Percentiles rank a stretch among this genome's conserved stretches.
These are phyloP conservation scores for Tauraco erythrolophus DNA, from an alignment of 2,113 vertebrate species.

Conservation along the genomic window DNA sequence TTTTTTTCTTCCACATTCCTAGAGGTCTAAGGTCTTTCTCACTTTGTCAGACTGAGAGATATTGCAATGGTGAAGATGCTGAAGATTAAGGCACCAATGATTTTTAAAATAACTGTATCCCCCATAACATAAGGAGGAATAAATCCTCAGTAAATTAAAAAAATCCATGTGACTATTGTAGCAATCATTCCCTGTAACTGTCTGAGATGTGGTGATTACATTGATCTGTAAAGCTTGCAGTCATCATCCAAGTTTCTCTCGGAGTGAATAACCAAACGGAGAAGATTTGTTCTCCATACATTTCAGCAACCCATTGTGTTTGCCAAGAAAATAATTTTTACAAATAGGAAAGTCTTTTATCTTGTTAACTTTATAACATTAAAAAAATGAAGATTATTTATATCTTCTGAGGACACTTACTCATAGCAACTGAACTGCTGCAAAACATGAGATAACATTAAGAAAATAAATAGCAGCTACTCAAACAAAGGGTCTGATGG, in stretches of 20 bases:
- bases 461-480: not conserved
- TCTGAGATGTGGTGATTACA: not conserved
- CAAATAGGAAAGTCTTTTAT: not conserved
- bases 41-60: not conserved
- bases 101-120: not conserved
- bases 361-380: not conserved
- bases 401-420: not conserved
- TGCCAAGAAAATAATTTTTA: not conserved
- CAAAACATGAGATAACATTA: not conserved
- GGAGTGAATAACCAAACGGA: not conserved
- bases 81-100: not conserved
- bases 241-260: not conserved
- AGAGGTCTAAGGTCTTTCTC: not conserved
- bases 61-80: not conserved
- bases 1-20: not conserved
- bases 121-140: not conserved
- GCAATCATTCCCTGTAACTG: not conserved
- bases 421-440: not conserved
- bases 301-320: not conserved
- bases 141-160: not conserved
- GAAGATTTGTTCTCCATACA: not conserved
- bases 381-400: not conserved
- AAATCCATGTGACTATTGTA: not conserved
- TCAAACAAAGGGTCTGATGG: not conserved
- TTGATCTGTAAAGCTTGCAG: not conserved